Evolutionary conservation across 2,888 invertebrate genomes (phyloP), one percentile per base, ranked within the genome.

Genomic region (Cheilosia scutellata): DNA sequence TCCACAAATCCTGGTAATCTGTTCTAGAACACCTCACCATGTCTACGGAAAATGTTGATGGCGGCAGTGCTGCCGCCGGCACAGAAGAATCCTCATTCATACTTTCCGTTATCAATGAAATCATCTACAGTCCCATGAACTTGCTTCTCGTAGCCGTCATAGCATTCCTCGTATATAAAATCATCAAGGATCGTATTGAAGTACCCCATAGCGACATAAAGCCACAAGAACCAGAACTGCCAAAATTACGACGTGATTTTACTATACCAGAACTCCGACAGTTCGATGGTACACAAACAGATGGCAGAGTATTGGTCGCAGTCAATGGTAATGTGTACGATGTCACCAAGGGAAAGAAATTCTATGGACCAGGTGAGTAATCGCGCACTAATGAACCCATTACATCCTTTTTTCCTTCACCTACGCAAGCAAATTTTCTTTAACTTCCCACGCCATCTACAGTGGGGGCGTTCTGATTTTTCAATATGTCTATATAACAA

Each of bases 291-390:
- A 96, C 93, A 72, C 96, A 96, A 90, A 93, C 95, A 37, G 98
- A 98, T 90, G 98, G 97, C 31, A 94, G 98, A 88, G 96, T 99
- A 83, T 93, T 98, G 88, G 95, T 99, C 53, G 98, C 97, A 7
- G 97, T 99, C 68, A 98, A 98, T 92, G 98, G 98, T 31, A 97
- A 95, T 93, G 96, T 99, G 66, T 99, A 97, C 93, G 99, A 99
- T 93, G 98, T 96, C 88, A 98, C 98, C 51, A 95, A 95, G 91
- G 98, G 98, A 80, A 96, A 96, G 90, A 94, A 95, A 87, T 98
- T 98, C 92, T 99, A 99, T 93, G 98, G 98, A 27, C 98, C 98
- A 93, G 98, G 98, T 98, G 93, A 90, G 86, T 87, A 40, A 42
- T 55, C 4, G 16, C 13, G 49, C 2, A 13, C 16, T 25, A 51